Base-by-base conservation (phyloP, 1,140 invertebrate species). In the Drosophila baimaii region DNA sequence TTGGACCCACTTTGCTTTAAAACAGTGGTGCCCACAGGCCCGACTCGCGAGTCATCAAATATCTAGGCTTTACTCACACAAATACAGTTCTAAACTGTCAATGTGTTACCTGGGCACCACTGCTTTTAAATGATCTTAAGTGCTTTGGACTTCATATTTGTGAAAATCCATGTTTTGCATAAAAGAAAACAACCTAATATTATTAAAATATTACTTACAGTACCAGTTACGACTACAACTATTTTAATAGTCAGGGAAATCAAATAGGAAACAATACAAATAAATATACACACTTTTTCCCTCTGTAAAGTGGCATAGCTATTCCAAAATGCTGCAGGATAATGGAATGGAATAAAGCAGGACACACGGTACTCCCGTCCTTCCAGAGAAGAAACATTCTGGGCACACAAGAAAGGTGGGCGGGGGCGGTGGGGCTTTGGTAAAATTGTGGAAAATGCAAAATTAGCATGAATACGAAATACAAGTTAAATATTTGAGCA, bases 381-480 rank as follows among this genome's bases (percentile, higher is more conserved):
- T n/a, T n/a, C n/a, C n/a, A n/a, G n/a, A n/a, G 64, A 46, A 33
- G 35, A 49, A 70, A 54, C 51, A 39, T 71, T 70, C 68, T 51
- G 62, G 41, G 52, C 37, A 58, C 56, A 49, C 44, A 69, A 56
- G 29, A 21, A 49, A 54, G 35, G 31, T 31, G 29, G 51, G 17
- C 19, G 37, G 47, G 39, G 25, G 76, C 47, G 61, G 69, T 29
- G 70, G 65, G 62, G 73, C 52, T 73, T 73, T 78, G 79, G 79
- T 63, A 89, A 89, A 89, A 84, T 89, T 90, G 84, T 90, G 81
- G 74, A 89, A 89, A 89, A 89, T 89, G 84, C 84, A 84, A 89
- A 89, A 89, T 89, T 89, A 89, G 84, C 84, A 88, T 89, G 84
- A 90, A 89, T 89, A 89, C 84, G 77, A 89, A 89, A 89, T 84